Evolutionary conservation across 2,888 invertebrate species (phyloP).

Genomic region (Nomada fucata): DNA sequence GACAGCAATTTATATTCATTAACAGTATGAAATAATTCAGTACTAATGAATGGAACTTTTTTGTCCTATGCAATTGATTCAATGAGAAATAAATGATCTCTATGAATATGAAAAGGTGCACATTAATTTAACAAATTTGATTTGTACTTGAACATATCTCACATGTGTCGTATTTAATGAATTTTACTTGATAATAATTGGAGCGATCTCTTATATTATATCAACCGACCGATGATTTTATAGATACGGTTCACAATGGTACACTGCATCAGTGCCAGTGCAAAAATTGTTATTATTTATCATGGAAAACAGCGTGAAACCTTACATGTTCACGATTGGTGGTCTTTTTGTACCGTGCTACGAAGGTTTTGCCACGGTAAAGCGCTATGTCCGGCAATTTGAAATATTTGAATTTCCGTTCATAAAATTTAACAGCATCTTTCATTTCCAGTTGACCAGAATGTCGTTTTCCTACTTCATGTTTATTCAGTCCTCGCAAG

Average conservation of each 20-base stretch:
- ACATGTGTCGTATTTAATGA: too few relatives aligned
- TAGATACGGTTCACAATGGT: constrained; percentile 32
- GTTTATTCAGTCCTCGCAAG: constrained; percentile 26
- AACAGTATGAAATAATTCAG: too few relatives aligned
- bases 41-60: too few relatives aligned
- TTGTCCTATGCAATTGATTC: too few relatives aligned
- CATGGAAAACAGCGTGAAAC: constrained; percentile 36
- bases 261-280: constrained; percentile 16
- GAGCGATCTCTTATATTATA: too few relatives aligned
- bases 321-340: neutral
- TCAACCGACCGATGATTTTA: too few relatives aligned
- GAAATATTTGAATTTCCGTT: neutral
- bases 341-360: constrained; percentile 20
- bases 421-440: neutral
- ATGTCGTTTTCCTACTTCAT: constrained; percentile 38
- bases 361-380: constrained; percentile 39
- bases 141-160: too few relatives aligned
- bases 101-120: too few relatives aligned
- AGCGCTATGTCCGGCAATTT: neutral
- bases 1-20: neutral
- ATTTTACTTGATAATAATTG: too few relatives aligned
- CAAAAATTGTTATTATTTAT: constrained; percentile 49
- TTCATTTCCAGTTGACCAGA: constrained; percentile 12
- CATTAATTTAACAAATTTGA: too few relatives aligned
- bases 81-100: too few relatives aligned